Evolutionary conservation across 64 coral and sea anemone species (phyloP).

Genomic region (Montipora foliosa): DNA sequence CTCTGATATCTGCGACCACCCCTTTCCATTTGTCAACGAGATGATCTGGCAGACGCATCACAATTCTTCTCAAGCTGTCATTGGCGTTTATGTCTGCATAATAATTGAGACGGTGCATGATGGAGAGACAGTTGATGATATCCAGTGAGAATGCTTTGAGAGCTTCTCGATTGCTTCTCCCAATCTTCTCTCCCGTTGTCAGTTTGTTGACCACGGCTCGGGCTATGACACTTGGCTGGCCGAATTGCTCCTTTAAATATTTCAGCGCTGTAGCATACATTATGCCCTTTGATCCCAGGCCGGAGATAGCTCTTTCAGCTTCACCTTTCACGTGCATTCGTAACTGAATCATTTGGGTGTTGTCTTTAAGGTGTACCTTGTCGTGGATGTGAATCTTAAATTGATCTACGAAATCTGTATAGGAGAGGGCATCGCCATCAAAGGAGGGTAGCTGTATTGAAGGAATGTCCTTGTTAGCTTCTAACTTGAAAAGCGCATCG

Average conservation of each 20-base stretch:
- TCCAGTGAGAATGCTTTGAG: neutral
- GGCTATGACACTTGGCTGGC: constrained; percentile 41
- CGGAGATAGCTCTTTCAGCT: constrained; percentile 30
- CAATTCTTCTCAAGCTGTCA: constrained; percentile 25
- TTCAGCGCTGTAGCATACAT: constrained; percentile 71
- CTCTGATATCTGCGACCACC: constrained; percentile 27
- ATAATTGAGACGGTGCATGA: constrained; percentile 11
- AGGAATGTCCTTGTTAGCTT: too few relatives aligned
- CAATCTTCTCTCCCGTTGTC: too few relatives aligned
- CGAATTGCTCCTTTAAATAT: constrained; percentile 57
- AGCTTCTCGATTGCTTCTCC: neutral
- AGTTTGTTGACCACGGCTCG: neutral
- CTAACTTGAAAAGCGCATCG: too few relatives aligned
- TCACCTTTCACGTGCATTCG: constrained; percentile 53
- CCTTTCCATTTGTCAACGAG: constrained; percentile 31
- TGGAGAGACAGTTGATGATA: constrained; percentile 32
- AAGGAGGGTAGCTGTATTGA: too few relatives aligned
- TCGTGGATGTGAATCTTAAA: too few relatives aligned
- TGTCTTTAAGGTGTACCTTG: too few relatives aligned
- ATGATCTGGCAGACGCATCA: constrained; percentile 32
- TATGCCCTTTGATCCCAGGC: constrained; percentile 53
- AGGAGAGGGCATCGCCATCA: too few relatives aligned
- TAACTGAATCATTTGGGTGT: neutral
- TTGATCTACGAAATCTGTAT: too few relatives aligned
- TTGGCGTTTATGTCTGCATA: constrained; percentile 53